These are phyloP conservation scores for Gastracanthus pulcherrimus DNA, from an alignment of 2,888 invertebrate genomes.

Conservation along the genomic window DNA sequence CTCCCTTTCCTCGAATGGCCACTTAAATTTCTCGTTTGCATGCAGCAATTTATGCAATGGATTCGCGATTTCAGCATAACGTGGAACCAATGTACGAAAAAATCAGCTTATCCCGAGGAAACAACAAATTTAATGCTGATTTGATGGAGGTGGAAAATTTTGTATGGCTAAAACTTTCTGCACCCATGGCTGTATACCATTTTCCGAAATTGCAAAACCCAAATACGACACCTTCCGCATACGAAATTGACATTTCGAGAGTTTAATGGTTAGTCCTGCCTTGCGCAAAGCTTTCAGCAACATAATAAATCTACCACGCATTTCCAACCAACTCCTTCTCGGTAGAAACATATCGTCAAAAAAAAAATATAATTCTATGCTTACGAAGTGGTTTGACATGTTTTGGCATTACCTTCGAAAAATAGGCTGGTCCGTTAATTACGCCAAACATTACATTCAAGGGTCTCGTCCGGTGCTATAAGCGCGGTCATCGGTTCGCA, in stretches of 20 bases:
- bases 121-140: conserved; percentile 18
- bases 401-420: too few species aligned
- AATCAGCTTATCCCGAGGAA: conserved; percentile 40
- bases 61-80: conserved; percentile 29
- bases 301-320: too few species aligned
- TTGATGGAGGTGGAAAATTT: not conserved
- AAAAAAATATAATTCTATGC: too few species aligned
- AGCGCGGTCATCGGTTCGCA: not conserved
- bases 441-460: too few species aligned
- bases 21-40: too few species aligned
- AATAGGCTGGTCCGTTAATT: too few species aligned
- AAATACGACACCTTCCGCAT: not conserved
- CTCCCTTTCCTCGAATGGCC: too few species aligned
- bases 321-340: too few species aligned
- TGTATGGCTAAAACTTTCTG: not conserved
- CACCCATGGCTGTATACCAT: not conserved
- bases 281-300: not conserved
- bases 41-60: too few species aligned
- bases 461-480: not conserved
- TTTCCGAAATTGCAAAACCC: too few species aligned
- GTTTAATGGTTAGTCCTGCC: not conserved
- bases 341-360: too few species aligned
- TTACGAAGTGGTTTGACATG: too few species aligned
- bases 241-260: not conserved
- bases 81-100: conserved; percentile 30